phyloP scores from a whole-genome alignment of 2,797 vertebrate genomes.

The Selene dorsalis region DNA sequence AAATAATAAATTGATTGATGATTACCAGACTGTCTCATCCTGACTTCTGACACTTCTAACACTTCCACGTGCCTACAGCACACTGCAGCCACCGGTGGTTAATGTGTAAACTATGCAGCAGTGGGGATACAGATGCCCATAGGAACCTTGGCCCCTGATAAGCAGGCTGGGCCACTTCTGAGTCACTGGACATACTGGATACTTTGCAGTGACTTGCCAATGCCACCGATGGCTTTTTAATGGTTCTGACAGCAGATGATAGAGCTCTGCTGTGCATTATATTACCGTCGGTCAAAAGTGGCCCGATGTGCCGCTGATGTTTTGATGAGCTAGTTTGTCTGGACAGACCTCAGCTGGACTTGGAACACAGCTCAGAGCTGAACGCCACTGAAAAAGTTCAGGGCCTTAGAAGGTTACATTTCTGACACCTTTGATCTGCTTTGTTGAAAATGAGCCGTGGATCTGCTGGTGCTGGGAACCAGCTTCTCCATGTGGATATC shows the following conservation, averaged over 20 bases:
- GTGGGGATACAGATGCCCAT: slow-evolving; percentile 62
- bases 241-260: neutral
- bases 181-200: slow-evolving; percentile 58
- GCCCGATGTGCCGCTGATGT: neutral
- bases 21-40: neutral
- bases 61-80: neutral
- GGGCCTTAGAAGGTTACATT: neutral
- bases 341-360: neutral
- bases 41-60: slow-evolving; percentile 1
- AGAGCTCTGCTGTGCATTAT: neutral
- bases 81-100: slow-evolving; percentile 59
- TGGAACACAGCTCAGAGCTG: neutral
- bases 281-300: neutral
- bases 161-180: slow-evolving; percentile 54
- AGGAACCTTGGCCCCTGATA: slow-evolving; percentile 80
- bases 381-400: neutral
- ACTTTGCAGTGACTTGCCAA: slow-evolving; percentile 22
- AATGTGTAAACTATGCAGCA: slow-evolving; percentile 79
- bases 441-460: slow-evolving; percentile 64
- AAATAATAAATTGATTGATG: neutral
- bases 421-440: neutral
- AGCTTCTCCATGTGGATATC: slow-evolving; percentile 76
- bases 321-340: slow-evolving; percentile 1
- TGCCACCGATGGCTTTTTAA: neutral
- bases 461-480: neutral